phyloP scores from a whole-genome alignment of 2,113 vertebrate genomes.

The Epinephelus moara region DNA sequence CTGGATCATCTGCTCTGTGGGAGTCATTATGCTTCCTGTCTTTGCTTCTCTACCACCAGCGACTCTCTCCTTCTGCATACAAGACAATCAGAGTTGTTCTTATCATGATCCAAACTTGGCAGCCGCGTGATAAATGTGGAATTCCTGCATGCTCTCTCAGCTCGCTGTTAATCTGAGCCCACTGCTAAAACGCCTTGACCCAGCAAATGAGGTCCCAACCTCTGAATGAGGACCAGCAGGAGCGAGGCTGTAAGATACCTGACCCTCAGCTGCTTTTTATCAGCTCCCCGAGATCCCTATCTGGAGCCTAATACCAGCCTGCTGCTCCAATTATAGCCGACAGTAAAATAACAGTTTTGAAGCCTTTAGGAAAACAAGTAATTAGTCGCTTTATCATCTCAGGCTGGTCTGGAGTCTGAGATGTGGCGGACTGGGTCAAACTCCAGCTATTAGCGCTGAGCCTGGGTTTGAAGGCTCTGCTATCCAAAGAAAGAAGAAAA shows the following conservation, averaged over 20 bases:
- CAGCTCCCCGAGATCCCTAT: slow-evolving; percentile 54
- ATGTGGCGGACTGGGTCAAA: slow-evolving; percentile 47
- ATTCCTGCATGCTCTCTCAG: slow-evolving; percentile 58
- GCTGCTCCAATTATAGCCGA: slow-evolving; percentile 68
- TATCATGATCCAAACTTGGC: slow-evolving; percentile 47
- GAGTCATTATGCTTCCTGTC: not conserved
- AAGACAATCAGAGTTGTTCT: slow-evolving; percentile 29
- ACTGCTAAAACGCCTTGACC: slow-evolving; percentile 69
- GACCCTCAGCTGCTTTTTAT: slow-evolving; percentile 76
- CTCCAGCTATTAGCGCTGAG: slow-evolving; percentile 54
- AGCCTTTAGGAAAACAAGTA: slow-evolving; percentile 68
- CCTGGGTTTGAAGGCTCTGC: slow-evolving; percentile 40
- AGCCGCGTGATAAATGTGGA: slow-evolving; percentile 59
- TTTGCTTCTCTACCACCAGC: not conserved
- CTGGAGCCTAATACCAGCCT: slow-evolving; percentile 59
- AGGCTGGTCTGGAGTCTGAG: slow-evolving; percentile 60
- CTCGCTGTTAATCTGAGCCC: slow-evolving; percentile 63
- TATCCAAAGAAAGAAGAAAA: slow-evolving; percentile 49
- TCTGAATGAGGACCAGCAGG: slow-evolving; percentile 72
- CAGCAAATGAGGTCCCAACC: slow-evolving; percentile 74
- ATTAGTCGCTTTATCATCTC: slow-evolving; percentile 71
- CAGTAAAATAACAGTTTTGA: slow-evolving; percentile 70
- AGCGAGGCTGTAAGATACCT: slow-evolving; percentile 52
- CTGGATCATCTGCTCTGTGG: too few species aligned
- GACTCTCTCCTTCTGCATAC: not conserved